Base-by-base conservation (phyloP, 1,140 invertebrate genomes). In the Papilio glaucus region DNA sequence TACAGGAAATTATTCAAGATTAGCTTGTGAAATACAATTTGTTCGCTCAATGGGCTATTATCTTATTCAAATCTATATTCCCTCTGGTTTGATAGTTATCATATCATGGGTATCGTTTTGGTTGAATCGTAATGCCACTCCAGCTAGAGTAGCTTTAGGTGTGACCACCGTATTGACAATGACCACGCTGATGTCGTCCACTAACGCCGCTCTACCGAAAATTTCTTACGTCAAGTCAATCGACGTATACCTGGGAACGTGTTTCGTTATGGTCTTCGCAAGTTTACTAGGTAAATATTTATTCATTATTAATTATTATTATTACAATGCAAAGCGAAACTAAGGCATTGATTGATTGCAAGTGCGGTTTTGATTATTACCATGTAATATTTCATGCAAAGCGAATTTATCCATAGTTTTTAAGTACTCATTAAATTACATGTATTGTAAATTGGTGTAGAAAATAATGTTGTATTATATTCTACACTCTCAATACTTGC, bases 21-120 rank as follows among this genome's bases (percentile, higher is more conserved):
- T 99, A 95, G 97, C 98, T 74, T 98, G 98, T 94, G 98, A 99
- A 95, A 98, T 99, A 91, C 98, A 99, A 94, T 98, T 99, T 94
- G 98, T 98, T 74, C 96, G 98, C 77, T 99, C 98, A 84, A 98
- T 99, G 97, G 98, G 98, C 85, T 99, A 99, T 95, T 99, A 99
- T 95, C 95, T 99, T 85, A 99, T 99, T 94, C 99, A 99, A 95
- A 99, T 99, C 93, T 99, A 99, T 95, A 99, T 99, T 94, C 98
- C 98, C 81, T 99, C 98, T 89, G 97, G 98, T 90, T 96, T 99
- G 89, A 99, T 99, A 94, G 98, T 99, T 92, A 98, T 99, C 93
- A 99, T 99, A 94, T 99, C 98, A 81, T 99, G 98, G 98, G 98
- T 99, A 87, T 98, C 97, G 88, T 98, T 98, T 95, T 98, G 97